Conservation (phyloP, 2,113 vertebrate species). For the Mastomys natalensis region DNA sequence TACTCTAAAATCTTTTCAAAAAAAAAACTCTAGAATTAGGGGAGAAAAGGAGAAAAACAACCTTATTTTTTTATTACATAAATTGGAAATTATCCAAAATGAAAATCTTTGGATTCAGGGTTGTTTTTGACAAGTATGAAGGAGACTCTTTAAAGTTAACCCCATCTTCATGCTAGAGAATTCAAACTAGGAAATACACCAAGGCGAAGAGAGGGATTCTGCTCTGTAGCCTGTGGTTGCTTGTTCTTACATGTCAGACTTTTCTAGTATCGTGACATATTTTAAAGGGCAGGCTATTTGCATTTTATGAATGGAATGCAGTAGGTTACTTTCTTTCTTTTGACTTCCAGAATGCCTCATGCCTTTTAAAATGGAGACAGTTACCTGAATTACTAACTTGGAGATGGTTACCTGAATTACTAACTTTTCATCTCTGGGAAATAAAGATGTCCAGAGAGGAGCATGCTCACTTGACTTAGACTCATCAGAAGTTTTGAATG, state of each 20-base stretch:
- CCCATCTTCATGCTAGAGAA: background rate
- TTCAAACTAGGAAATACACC: background rate
- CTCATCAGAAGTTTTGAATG: background rate
- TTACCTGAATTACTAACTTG: slow-evolving; percentile 13
- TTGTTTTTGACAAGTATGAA: background rate
- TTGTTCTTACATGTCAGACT: slow-evolving; percentile 21
- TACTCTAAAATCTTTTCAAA: background rate
- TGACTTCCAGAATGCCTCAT: background rate
- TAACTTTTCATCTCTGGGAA: background rate
- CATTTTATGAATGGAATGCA: slow-evolving; percentile 53
- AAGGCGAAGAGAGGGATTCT: background rate
- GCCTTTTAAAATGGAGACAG: background rate
- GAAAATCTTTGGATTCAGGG: slow-evolving; percentile 17
- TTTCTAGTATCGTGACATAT: slow-evolving; percentile 31
- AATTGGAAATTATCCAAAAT: slow-evolving; percentile 41
- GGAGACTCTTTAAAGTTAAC: background rate
- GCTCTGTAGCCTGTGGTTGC: background rate
- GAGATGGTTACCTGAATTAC: background rate
- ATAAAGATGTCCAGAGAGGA: background rate
- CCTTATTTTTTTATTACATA: slow-evolving; percentile 35
- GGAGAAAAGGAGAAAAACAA: background rate
- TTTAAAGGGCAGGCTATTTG: slow-evolving; percentile 53
- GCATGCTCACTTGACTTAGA: background rate
- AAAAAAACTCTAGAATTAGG: background rate
- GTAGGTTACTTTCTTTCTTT: slow-evolving; percentile 49